Base-by-base conservation (phyloP, 2,113 vertebrate species). In the Myocastor coypus region DNA sequence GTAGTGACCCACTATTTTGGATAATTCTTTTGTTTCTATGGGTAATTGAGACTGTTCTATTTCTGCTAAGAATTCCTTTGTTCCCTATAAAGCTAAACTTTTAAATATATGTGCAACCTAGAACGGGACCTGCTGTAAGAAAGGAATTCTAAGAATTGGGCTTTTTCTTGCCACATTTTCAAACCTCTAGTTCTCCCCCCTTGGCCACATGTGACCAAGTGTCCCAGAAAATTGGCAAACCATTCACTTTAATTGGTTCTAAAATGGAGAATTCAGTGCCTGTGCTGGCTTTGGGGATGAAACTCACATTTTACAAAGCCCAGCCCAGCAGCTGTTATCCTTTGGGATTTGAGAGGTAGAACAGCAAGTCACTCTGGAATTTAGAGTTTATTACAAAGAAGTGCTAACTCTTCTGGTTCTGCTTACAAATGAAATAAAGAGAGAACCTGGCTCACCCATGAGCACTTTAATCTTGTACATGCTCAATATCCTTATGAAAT, bases 401-500 rank as follows among this genome's bases (percentile, higher is more conserved):
- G 92, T 87, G 81, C 85, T 95, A 95, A 91, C 89, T 98, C 89
- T 95, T 69, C 63, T 78, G 30, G 78, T 88, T 98, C 91, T 96
- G 37, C 22, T 71, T 94, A 37, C 8, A 83, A 94, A 91, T 92
- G 98, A 95, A 94, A 91, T 96, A 93, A 97, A 97, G 81, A 92
- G 5, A 2, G 12, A 71, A 52, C 92, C 0, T 0, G 71, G 40
- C 91, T 97, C 96, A 89, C 42, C 59, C 57, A 86, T 81, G 83
- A 95, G 55, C 32, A 69, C 89, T 83, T 97, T 97, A 95, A 96
- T 95, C 89, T 98, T 95, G 40, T 86, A 16, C 61, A 37, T 92
- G 92, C 50, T 97, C 98, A 96, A 30, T 95, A 96, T 83, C 91
- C 91, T 97, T 97, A 97, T 82, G 94, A 97, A 98, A 97, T 3